Evolutionary conservation across 2,888 invertebrate genomes (phyloP), one percentile per base, ranked within the genome.

Genomic region (Pandemis cinnamomeana): DNA sequence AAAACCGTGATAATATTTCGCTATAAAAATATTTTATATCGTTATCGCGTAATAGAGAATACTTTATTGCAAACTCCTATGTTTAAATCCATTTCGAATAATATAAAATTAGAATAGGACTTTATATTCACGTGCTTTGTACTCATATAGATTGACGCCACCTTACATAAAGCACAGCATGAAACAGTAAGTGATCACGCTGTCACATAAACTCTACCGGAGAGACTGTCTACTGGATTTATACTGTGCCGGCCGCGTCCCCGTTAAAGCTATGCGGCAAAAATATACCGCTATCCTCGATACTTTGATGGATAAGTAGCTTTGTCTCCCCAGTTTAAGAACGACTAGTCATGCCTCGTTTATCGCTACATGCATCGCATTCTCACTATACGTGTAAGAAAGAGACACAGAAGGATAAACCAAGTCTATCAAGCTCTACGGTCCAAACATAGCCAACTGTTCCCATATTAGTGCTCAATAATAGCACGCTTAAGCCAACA

Each of bases 1-100:
- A 77, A 76, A 27, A 27, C 27, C 58, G 58, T 58, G 58, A 58
- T 58, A 58, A 58, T 27, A 58, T 58, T 58, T 27, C 3, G 58
- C 11, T 58, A 58, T 27, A 58, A 58, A 58, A 58, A 58, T 58
- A 58, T 58, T 58, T 58, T 27, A 58, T 58, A 55, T 55, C 53
- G 15, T 58, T 58, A 58, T 27, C 58, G 61, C 42, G 6, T 36
- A 20, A 20, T 1, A 42, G 61, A 36, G 42, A 42, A 41, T 36
- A 44, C 20, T 27, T 41, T 41, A n/a, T 13, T 27, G 27, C n/a
- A 27, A 27, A 51, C 36, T 11, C 58, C 58, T 27, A n/a, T 20
- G 20, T 55, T 20, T 5, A 55, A 15, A 20, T 20, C 3, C 13
- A 55, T 51, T 51, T 4, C 55, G 20, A 20, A n/a, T 15, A 55